These are phyloP conservation scores for Tragulus kanchil DNA, from an alignment of 2,113 vertebrate species.

Conservation along the genomic window DNA sequence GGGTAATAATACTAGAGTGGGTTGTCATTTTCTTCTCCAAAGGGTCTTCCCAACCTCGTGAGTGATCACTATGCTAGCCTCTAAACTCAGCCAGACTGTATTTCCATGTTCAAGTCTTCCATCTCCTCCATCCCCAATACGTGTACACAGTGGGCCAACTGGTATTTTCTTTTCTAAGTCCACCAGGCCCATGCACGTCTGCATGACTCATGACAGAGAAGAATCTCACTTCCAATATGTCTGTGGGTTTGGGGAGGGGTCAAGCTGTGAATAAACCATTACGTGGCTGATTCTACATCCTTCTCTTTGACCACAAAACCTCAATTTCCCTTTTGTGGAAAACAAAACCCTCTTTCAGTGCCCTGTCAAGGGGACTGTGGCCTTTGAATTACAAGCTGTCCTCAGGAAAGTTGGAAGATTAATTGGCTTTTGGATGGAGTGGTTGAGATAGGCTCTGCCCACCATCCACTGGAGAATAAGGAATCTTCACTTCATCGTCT, in stretches of 20 bases:
- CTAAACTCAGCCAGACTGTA: too few relatives aligned
- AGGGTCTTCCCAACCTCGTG: not conserved
- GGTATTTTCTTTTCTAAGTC: constrained; percentile 21
- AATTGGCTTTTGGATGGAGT: constrained; percentile 35
- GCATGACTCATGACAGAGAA: constrained; percentile 63
- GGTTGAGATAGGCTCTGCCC: not conserved
- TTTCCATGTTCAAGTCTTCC: too few relatives aligned
- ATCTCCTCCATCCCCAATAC: not conserved
- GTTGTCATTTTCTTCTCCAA: not conserved
- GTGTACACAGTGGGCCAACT: not conserved
- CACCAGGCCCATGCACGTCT: not conserved
- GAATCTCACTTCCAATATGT: constrained; percentile 51
- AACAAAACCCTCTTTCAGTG: constrained; percentile 65
- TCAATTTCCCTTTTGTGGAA: constrained; percentile 85
- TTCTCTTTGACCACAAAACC: constrained; percentile 78
- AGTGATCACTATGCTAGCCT: too few relatives aligned
- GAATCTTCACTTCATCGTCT: not conserved
- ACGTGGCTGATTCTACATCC: constrained; percentile 76
- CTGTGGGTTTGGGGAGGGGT: constrained; percentile 78
- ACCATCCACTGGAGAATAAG: not conserved
- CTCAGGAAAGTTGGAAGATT: constrained; percentile 65
- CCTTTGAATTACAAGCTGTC: constrained; percentile 64
- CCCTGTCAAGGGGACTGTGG: constrained; percentile 24
- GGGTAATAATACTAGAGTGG: not conserved
- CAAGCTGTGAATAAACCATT: constrained; percentile 71